Percentiles rank a stretch among this genome's conserved stretches.
phyloP scores from a whole-genome alignment of 1,140 invertebrate species.

The Heliconius hewitsoni region DNA sequence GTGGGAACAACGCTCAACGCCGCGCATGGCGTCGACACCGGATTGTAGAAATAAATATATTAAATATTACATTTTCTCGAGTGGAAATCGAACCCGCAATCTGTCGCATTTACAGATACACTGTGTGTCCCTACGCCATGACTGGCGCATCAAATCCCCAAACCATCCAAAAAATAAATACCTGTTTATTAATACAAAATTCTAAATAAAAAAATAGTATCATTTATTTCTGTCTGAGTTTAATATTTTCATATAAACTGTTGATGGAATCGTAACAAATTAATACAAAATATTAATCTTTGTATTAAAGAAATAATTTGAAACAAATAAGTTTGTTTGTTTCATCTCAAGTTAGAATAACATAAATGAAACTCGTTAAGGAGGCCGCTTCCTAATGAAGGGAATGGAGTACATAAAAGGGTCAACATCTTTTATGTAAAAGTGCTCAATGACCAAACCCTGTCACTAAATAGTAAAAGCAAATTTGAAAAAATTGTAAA shows the following conservation, averaged over 20 bases:
- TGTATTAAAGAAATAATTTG: constrained; percentile 47
- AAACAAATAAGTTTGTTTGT: constrained; percentile 52
- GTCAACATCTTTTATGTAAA: constrained; percentile 39
- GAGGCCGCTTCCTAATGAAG: constrained; percentile 54
- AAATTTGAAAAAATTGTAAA: background rate
- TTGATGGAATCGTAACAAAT: constrained; percentile 2
- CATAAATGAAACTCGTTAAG: constrained; percentile 59
- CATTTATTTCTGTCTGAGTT: background rate
- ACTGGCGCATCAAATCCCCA: no score
- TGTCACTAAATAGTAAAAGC: background rate
- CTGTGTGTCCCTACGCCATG: no score
- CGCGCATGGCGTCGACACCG: no score
- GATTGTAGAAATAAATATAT: no score
- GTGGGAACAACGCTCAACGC: no score
- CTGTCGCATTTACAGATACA: no score
- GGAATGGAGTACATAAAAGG: constrained; percentile 48
- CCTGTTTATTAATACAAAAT: no score
- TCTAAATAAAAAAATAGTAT: background rate
- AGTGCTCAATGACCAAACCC: background rate
- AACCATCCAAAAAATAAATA: no score
- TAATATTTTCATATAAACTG: constrained; percentile 6
- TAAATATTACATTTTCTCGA: no score
- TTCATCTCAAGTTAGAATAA: constrained; percentile 47
- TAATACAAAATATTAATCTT: constrained; percentile 16
- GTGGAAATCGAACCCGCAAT: no score